These are phyloP conservation scores for Rhinoptilus africanus DNA, from an alignment of 2,113 vertebrate genomes.

Conservation along the genomic window DNA sequence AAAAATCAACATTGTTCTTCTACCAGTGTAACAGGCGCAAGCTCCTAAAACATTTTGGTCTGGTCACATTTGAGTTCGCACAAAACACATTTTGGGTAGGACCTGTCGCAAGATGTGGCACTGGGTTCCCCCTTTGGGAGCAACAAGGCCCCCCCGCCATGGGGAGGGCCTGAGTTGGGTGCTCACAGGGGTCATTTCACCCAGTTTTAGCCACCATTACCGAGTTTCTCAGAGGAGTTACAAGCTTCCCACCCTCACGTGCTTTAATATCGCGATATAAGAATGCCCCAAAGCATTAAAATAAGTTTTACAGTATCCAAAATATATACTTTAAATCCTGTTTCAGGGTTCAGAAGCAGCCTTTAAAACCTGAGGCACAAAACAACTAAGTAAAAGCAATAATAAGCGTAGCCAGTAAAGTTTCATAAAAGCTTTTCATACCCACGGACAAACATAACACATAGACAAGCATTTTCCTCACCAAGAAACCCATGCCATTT, in stretches of 20 bases:
- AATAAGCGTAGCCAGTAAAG: background rate
- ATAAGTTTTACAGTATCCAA: background rate
- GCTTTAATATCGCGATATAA: background rate
- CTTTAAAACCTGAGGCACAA: background rate
- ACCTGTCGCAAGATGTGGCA: background rate
- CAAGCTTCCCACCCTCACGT: background rate
- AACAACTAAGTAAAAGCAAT: background rate
- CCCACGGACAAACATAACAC: fast-evolving
- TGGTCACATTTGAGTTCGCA: too few relatives aligned
- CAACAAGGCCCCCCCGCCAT: fast-evolving
- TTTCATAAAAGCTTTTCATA: background rate
- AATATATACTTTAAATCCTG: background rate
- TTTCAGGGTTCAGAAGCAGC: background rate
- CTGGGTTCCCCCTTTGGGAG: fast-evolving
- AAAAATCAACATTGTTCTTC: background rate
- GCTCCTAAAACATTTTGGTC: fast-evolving
- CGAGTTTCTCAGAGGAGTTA: background rate
- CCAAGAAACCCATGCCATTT: fast-evolving
- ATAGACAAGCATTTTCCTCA: background rate
- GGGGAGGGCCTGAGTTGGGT: fast-evolving
- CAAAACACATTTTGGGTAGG: background rate
- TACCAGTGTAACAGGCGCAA: fast-evolving
- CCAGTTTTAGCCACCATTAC: fast-evolving
- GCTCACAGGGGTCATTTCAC: background rate
- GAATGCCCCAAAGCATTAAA: background rate